These are phyloP conservation scores for Desmodus rotundus DNA, from an alignment of 2,113 vertebrate genomes.

Conservation along the genomic window DNA sequence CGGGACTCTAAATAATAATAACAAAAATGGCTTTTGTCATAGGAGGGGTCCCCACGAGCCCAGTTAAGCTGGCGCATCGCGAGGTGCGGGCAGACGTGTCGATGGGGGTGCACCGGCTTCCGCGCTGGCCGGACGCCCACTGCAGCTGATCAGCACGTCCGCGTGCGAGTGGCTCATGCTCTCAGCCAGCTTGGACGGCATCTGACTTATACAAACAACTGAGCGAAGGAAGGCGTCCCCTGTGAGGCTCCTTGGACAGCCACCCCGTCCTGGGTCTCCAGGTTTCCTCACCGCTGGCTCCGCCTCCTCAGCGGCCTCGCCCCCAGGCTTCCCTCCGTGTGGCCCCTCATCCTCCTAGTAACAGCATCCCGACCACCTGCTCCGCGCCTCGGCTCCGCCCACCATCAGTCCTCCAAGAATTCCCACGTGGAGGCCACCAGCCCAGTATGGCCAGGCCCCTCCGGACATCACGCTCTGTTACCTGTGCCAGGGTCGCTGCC, in stretches of 20 bases:
- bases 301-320: too few species aligned
- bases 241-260: neutral
- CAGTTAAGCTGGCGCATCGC: accelerated
- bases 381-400: neutral
- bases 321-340: neutral
- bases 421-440: accelerated
- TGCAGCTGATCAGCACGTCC: accelerated
- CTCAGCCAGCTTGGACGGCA: accelerated
- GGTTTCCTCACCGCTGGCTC: neutral
- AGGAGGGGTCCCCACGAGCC: neutral
- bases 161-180: neutral
- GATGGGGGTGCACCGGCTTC: accelerated
- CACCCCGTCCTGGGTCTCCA: accelerated
- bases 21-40: neutral
- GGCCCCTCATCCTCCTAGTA: neutral
- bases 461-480: neutral
- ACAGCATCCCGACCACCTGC: accelerated
- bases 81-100: accelerated
- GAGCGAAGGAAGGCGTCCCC: neutral
- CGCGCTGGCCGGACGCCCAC: accelerated
- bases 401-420: neutral
- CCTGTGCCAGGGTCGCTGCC: neutral
- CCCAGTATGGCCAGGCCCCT: neutral
- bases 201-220: neutral
- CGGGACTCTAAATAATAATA: neutral